These are phyloP conservation scores for Neomorphus geoffroyi DNA, from an alignment of 2,797 vertebrate genomes.

Conservation along the genomic window DNA sequence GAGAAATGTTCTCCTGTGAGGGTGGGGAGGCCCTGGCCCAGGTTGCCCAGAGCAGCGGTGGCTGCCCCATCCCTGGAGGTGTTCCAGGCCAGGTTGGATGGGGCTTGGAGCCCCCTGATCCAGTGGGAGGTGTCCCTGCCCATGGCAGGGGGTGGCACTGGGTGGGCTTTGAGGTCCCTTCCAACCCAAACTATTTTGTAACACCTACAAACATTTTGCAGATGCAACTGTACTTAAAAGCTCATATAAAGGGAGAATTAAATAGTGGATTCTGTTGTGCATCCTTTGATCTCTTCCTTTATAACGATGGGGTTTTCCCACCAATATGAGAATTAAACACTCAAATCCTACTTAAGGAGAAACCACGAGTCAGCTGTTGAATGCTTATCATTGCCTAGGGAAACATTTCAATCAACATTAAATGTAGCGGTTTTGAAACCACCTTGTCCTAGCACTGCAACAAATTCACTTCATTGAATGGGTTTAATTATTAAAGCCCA, in stretches of 20 bases:
- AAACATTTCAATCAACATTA: background rate
- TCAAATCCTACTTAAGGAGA: background rate
- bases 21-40: no score
- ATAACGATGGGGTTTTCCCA: background rate
- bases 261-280: background rate
- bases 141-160: no score
- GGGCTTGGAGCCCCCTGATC: no score
- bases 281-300: background rate
- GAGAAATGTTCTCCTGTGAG: no score
- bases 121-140: no score
- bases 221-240: background rate
- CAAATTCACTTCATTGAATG: background rate
- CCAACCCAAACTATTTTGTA: no score
- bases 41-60: no score
- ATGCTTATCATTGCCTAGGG: background rate
- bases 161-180: no score
- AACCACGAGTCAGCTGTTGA: background rate
- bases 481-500: conserved; percentile 14
- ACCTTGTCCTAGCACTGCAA: background rate
- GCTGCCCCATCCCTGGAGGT: no score
- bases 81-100: no score
- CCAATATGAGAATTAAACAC: background rate
- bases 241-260: background rate
- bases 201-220: background rate
- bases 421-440: background rate